A percentile compares a stretch with the other conserved stretches of the same genome.
phyloP scores from a whole-genome alignment of 1,140 invertebrate genomes.

The Lepidotrigona ventralis region DNA sequence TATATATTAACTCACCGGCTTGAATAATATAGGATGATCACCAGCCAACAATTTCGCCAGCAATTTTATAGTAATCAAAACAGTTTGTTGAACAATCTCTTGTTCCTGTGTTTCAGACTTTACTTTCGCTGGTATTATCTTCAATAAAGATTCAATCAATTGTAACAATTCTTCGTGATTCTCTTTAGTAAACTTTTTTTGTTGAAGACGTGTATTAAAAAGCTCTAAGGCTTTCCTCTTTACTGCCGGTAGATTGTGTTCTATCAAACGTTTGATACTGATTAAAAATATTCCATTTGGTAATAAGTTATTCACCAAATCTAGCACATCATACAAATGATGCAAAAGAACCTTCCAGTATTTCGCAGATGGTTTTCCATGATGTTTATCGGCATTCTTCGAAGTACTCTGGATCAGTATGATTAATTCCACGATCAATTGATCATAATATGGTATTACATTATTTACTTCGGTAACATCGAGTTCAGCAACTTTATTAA shows the following conservation, averaged over 20 bases:
- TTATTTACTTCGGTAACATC: constrained; percentile 73
- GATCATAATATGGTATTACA: constrained; percentile 84
- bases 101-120: constrained; percentile 74
- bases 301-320: constrained; percentile 88
- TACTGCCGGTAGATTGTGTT: constrained; percentile 85
- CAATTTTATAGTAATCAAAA: constrained; percentile 90
- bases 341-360: constrained; percentile 91
- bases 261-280: constrained; percentile 86
- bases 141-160: constrained; percentile 83
- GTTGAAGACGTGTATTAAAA: constrained; percentile 88
- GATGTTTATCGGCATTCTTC: constrained; percentile 80
- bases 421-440: constrained; percentile 85
- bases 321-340: constrained; percentile 88
- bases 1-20: constrained; percentile 73
- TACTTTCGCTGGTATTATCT: constrained; percentile 79
- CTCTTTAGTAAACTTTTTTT: constrained; percentile 82
- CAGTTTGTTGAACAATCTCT: constrained; percentile 89
- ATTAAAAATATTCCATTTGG: constrained; percentile 88
- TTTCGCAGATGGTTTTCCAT: constrained; percentile 82
- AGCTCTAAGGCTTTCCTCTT: constrained; percentile 91
- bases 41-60: constrained; percentile 86
- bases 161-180: constrained; percentile 79
- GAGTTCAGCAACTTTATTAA: constrained; percentile 83
- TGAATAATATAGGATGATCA: constrained; percentile 84
- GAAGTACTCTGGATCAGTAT: constrained; percentile 84